Evolutionary conservation across 2,797 vertebrate species (phyloP).

Genomic region (Thamnophis elegans): DNA sequence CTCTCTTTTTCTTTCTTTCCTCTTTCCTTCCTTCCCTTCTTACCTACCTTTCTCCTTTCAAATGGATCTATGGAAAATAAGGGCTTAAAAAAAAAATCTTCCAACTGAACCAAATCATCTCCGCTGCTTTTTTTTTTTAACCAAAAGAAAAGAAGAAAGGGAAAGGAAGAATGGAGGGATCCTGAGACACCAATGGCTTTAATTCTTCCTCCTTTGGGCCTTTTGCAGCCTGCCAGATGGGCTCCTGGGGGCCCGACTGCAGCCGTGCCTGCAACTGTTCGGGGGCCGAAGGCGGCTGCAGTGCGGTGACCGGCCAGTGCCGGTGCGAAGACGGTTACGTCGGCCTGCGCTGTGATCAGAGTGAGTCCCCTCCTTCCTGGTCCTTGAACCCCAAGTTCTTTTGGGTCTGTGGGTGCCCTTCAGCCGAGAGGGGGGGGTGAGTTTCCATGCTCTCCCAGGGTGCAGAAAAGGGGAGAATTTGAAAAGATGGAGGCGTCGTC

Average conservation of each 20-base stretch:
- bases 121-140: neutral
- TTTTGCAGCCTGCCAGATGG: constrained; percentile 81
- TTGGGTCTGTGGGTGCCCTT: neutral
- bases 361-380: constrained; percentile 69
- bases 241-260: constrained; percentile 85
- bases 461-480: too few species aligned
- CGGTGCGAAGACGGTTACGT: constrained; percentile 84
- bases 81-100: too few species aligned
- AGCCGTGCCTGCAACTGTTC: constrained; percentile 80
- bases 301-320: constrained; percentile 78
- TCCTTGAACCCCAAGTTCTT: too few species aligned
- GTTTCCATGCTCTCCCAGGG: neutral
- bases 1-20: too few species aligned
- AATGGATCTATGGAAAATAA: neutral
- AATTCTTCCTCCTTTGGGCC: neutral
- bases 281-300: constrained; percentile 79
- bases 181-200: neutral
- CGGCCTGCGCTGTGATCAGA: constrained; percentile 78
- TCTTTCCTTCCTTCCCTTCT: too few species aligned
- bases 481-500: neutral
- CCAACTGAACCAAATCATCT: neutral
- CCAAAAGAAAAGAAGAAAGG: neutral
- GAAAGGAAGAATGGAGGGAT: neutral
- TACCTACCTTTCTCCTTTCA: neutral
- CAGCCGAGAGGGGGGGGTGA: neutral